Percentiles rank a stretch among this genome's conserved stretches.
phyloP scores from a whole-genome alignment of 2,888 invertebrate genomes.

The Drosophila nr. medialis region DNA sequence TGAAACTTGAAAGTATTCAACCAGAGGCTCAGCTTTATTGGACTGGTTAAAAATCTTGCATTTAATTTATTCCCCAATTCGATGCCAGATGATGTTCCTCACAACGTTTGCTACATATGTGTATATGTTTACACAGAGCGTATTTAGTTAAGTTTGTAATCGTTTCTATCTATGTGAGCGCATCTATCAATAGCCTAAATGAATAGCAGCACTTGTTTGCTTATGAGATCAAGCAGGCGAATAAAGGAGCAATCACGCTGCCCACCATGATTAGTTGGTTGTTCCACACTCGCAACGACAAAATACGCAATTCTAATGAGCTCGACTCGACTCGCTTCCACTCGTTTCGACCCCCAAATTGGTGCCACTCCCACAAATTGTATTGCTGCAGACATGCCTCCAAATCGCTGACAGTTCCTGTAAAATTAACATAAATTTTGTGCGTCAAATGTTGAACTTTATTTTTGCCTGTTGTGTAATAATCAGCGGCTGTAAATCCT shows the following conservation, averaged over 20 bases:
- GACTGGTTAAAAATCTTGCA: background rate
- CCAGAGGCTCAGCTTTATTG: background rate
- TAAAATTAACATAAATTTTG: slow-evolving; percentile 73
- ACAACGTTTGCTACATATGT: background rate
- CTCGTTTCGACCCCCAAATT: slow-evolving; percentile 3
- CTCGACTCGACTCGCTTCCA: background rate
- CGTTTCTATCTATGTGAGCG: background rate
- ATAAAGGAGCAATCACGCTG: slow-evolving; percentile 29
- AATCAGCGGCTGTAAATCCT: slow-evolving; percentile 69
- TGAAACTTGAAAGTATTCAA: background rate
- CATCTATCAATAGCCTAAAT: background rate
- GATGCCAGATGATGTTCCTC: background rate
- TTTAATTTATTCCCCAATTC: background rate
- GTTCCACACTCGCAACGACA: background rate
- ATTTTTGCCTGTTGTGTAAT: slow-evolving; percentile 66
- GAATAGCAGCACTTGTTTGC: slow-evolving; percentile 5
- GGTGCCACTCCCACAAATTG: slow-evolving; percentile 20
- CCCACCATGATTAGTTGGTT: slow-evolving; percentile 30
- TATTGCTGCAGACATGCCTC: slow-evolving; percentile 39
- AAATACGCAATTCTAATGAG: background rate
- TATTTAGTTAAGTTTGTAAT: slow-evolving; percentile 4
- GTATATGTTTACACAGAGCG: background rate
- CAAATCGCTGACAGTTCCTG: slow-evolving; percentile 37
- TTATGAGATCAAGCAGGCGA: slow-evolving; percentile 23
- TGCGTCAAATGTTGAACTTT: slow-evolving; percentile 66